Evolutionary conservation across 2,888 invertebrate genomes (phyloP).

Genomic region (Tubulanus polymorphus): DNA sequence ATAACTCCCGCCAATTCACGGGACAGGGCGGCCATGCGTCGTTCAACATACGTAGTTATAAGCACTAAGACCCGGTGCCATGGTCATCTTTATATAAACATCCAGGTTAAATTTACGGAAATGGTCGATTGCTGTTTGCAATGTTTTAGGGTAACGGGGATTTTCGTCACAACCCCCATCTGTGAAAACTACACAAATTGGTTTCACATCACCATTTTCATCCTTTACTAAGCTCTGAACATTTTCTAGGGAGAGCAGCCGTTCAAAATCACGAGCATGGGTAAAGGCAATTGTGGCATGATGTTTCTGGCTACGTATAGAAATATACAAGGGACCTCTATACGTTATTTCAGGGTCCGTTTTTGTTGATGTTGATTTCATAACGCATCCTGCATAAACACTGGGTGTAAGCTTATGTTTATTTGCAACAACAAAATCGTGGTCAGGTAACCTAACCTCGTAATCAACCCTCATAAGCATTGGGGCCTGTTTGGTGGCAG

Average conservation of each 20-base stretch:
- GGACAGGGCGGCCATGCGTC: slow-evolving; percentile 5
- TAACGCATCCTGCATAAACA: not conserved
- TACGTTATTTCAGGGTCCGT: not conserved
- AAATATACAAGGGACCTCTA: slow-evolving; percentile 51
- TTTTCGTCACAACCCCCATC: slow-evolving; percentile 36
- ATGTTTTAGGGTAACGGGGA: slow-evolving; percentile 21
- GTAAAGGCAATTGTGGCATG: slow-evolving; percentile 27
- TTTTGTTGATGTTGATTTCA: not conserved
- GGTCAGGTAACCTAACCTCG: slow-evolving; percentile 28
- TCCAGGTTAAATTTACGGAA: slow-evolving; percentile 21
- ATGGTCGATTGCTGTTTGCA: slow-evolving; percentile 13
- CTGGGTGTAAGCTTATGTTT: slow-evolving; percentile 10
- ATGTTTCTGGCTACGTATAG: slow-evolving; percentile 41
- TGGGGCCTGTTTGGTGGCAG: slow-evolving; percentile 48
- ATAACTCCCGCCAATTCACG: slow-evolving; percentile 1
- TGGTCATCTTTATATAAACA: slow-evolving; percentile 57
- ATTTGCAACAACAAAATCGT: slow-evolving; percentile 36
- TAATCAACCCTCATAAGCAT: slow-evolving; percentile 39
- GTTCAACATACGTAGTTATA: slow-evolving; percentile 30
- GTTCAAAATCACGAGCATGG: slow-evolving; percentile 34
- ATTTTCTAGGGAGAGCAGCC: slow-evolving; percentile 21
- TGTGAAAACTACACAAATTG: slow-evolving; percentile 34
- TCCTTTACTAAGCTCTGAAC: slow-evolving; percentile 17
- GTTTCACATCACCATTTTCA: slow-evolving; percentile 21
- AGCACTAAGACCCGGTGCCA: slow-evolving; percentile 43